Conservation (phyloP, 2,797 vertebrate genomes). For the Anabas testudineus region DNA sequence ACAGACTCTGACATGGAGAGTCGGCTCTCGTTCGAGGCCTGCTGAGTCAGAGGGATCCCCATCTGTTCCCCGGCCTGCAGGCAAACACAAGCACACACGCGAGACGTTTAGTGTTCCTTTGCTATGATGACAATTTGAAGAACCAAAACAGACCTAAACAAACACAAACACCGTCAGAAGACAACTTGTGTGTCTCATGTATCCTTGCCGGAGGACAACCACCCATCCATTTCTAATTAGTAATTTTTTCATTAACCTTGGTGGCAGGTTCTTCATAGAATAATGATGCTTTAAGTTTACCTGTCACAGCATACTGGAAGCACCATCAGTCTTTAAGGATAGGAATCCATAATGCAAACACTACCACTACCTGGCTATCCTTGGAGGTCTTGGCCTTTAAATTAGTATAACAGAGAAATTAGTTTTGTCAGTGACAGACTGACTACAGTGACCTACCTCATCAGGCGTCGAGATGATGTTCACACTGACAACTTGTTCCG, state of each 20-base stretch:
- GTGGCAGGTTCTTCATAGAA: slow-evolving; percentile 60
- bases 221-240: slow-evolving; percentile 62
- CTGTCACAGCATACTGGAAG: slow-evolving; percentile 50
- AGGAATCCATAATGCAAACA: slow-evolving; percentile 68
- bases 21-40: slow-evolving; percentile 96
- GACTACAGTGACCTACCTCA: slow-evolving; percentile 87
- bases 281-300: slow-evolving; percentile 62
- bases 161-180: slow-evolving; percentile 40
- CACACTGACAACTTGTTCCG: slow-evolving; percentile 98
- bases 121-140: slow-evolving; percentile 37
- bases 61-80: slow-evolving; percentile 90
- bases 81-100: slow-evolving; percentile 67
- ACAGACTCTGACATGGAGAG: slow-evolving; percentile 99
- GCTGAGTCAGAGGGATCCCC: slow-evolving; percentile 94
- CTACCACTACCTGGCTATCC: slow-evolving; percentile 28
- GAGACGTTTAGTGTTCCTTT: slow-evolving; percentile 41
- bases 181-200: slow-evolving; percentile 47
- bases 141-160: slow-evolving; percentile 31
- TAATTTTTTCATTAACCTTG: slow-evolving; percentile 71
- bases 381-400: slow-evolving; percentile 29
- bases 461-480: slow-evolving; percentile 98
- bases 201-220: slow-evolving; percentile 50
- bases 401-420: slow-evolving; percentile 48
- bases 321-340: slow-evolving; percentile 55
- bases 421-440: slow-evolving; percentile 35